Evolutionary conservation across 2,888 invertebrate genomes (phyloP).

Genomic region (Agrochola litura): DNA sequence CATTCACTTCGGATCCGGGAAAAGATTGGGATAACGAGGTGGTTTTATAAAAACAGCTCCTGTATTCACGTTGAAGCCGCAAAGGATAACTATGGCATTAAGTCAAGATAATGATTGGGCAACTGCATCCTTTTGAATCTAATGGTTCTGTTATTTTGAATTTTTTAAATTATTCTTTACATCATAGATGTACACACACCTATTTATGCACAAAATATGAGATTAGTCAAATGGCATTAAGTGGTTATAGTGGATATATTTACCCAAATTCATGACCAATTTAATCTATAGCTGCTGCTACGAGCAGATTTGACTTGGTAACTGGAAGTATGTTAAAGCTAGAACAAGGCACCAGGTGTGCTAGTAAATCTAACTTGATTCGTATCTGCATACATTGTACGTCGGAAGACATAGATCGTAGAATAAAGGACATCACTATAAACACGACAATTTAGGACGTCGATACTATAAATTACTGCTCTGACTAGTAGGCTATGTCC

Average conservation of each 20-base stretch:
- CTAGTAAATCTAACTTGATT: slow-evolving; percentile 35
- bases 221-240: not conserved
- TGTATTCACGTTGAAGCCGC: slow-evolving; percentile 15
- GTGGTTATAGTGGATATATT: not conserved
- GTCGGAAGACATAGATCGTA: slow-evolving; percentile 53
- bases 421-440: slow-evolving; percentile 50
- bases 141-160: not conserved
- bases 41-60: slow-evolving; percentile 21
- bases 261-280: not conserved
- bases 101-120: slow-evolving; percentile 1
- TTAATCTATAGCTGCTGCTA: not conserved
- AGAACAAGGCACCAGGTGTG: slow-evolving; percentile 7
- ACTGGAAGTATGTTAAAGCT: not conserved
- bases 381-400: slow-evolving; percentile 33
- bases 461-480: slow-evolving; percentile 53
- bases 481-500: slow-evolving; percentile 52
- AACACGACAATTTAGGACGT: slow-evolving; percentile 55
- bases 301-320: not conserved
- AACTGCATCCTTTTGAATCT: not conserved
- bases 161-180: not conserved
- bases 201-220: not conserved
- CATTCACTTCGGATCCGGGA: slow-evolving; percentile 17
- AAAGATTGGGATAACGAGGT: slow-evolving; percentile 23
- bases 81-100: slow-evolving; percentile 20
- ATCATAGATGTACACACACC: not conserved